Evolutionary conservation across 2,113 vertebrate genomes (phyloP).

Genomic region (Amphiprion ocellaris): DNA sequence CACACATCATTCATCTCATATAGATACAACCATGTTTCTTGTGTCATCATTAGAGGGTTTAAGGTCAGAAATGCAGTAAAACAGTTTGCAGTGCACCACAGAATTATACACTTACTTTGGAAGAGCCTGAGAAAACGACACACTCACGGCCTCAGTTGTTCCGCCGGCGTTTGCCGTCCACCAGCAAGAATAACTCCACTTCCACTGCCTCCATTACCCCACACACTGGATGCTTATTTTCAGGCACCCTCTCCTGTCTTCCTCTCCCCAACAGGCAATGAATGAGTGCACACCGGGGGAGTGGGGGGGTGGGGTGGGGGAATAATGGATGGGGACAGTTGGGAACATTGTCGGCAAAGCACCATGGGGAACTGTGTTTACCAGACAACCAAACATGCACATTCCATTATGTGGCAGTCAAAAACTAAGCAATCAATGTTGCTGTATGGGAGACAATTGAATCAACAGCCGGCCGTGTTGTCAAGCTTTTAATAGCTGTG

Average conservation of each 20-base stretch:
- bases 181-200: constrained; percentile 53
- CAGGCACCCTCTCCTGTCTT: constrained; percentile 49
- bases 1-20: neutral
- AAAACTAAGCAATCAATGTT: constrained; percentile 59
- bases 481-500: constrained; percentile 60
- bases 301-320: constrained; percentile 23
- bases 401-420: constrained; percentile 64
- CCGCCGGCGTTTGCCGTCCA: constrained; percentile 35
- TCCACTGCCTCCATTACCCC: constrained; percentile 56
- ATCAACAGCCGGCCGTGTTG: constrained; percentile 53
- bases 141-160: constrained; percentile 30
- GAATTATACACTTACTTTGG: constrained; percentile 47
- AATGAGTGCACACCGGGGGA: constrained; percentile 62
- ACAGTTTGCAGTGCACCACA: constrained; percentile 48
- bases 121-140: constrained; percentile 30
- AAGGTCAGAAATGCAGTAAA: constrained; percentile 41
- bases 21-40: constrained; percentile 10
- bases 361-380: constrained; percentile 61
- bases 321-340: constrained; percentile 70
- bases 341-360: constrained; percentile 65
- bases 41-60: constrained; percentile 22
- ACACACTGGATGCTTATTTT: constrained; percentile 56
- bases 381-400: constrained; percentile 60
- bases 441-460: constrained; percentile 51
- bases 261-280: constrained; percentile 55